These are phyloP conservation scores for Ischnura elegans DNA, from an alignment of 2,888 invertebrate genomes.

Conservation along the genomic window DNA sequence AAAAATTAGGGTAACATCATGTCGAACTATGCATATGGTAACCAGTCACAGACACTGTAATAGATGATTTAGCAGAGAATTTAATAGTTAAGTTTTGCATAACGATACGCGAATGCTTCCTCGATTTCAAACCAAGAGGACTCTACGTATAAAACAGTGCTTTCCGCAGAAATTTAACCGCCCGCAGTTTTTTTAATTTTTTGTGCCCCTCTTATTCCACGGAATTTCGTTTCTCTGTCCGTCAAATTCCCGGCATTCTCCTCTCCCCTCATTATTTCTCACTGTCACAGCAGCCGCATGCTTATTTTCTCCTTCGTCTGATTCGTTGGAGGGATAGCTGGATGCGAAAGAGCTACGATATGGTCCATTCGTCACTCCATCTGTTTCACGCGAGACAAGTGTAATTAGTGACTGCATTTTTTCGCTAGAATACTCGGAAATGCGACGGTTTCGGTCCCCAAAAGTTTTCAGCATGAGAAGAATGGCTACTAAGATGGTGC, in stretches of 20 bases:
- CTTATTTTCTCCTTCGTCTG: neutral
- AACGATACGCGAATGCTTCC: neutral
- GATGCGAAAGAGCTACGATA: neutral
- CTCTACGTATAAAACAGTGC: neutral
- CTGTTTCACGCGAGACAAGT: neutral
- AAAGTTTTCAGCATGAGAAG: neutral
- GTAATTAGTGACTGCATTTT: constrained; percentile 57
- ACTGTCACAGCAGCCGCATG: neutral
- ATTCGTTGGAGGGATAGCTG: neutral
- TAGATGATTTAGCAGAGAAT: too few species aligned
- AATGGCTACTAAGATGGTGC: neutral
- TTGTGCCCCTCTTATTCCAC: neutral
- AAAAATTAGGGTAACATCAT: too few species aligned
- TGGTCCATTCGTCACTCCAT: constrained; percentile 46
- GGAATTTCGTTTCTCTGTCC: neutral
- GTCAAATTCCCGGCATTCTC: constrained; percentile 39
- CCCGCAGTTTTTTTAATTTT: neutral
- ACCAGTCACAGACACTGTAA: too few species aligned
- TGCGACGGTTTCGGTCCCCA: neutral
- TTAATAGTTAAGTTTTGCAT: too few species aligned
- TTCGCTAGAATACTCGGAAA: constrained; percentile 48
- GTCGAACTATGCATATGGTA: too few species aligned
- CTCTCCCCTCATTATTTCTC: neutral
- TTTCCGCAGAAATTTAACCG: neutral
- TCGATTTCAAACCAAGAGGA: neutral